phyloP scores from a whole-genome alignment of 2,113 vertebrate genomes.

The Pantherophis guttatus region DNA sequence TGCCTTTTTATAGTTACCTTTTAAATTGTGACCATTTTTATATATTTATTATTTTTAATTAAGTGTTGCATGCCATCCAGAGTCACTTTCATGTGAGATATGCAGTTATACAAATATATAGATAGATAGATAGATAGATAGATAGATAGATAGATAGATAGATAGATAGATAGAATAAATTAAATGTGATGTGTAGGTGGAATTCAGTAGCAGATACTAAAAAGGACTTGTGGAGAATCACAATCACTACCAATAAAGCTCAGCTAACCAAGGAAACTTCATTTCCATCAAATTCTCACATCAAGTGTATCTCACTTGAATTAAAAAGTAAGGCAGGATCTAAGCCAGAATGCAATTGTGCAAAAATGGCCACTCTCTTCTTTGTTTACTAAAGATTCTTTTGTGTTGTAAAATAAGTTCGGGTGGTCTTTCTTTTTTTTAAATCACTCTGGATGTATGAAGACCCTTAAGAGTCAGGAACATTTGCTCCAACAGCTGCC shows the following conservation, averaged over 20 bases:
- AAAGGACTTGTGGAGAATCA: neutral
- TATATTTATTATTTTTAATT: neutral
- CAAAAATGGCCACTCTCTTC: neutral
- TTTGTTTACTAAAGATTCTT: neutral
- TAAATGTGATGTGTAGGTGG: neutral
- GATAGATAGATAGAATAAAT: too few relatives aligned
- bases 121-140: too few relatives aligned
- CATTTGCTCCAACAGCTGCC: conserved; percentile 25
- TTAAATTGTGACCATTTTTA: neutral
- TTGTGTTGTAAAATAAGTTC: neutral
- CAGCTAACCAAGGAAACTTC: neutral
- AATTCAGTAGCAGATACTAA: conserved; percentile 1
- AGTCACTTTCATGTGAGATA: neutral
- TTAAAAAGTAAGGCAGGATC: neutral
- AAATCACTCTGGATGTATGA: neutral
- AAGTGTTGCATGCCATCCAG: neutral
- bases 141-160: too few relatives aligned
- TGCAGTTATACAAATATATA: neutral
- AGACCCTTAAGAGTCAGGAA: conserved; percentile 22
- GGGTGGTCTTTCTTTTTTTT: conserved; percentile 1
- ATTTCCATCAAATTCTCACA: neutral
- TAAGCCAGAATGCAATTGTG: neutral
- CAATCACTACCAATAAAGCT: neutral
- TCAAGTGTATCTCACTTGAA: conserved; percentile 8
- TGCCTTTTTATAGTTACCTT: neutral